Percentiles rank a stretch among this genome's conserved stretches.
Conservation (phyloP, 2,113 vertebrate genomes). For the Ammodramus savannarum region DNA sequence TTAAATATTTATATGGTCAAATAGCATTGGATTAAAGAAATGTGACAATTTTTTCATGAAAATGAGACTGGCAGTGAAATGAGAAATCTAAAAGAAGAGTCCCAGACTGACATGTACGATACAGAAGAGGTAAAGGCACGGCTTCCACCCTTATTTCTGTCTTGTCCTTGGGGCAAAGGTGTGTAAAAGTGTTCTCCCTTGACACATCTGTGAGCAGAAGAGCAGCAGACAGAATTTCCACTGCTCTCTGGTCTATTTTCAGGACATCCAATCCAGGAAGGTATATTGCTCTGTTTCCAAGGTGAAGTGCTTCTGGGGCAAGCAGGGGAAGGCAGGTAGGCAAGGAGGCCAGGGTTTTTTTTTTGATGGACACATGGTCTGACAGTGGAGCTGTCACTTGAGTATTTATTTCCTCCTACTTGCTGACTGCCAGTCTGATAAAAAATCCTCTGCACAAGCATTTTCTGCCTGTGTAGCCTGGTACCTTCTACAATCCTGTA, state of each 20-base stretch:
- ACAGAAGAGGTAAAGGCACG: background rate
- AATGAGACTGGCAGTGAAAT: background rate
- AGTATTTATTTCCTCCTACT: background rate
- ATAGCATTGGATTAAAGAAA: background rate
- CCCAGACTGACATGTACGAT: background rate
- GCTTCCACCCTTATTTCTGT: background rate
- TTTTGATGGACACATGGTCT: rapidly evolving
- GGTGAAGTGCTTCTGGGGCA: background rate
- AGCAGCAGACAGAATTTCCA: background rate
- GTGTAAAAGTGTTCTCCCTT: background rate
- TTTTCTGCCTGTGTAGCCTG: background rate
- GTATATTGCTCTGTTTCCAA: background rate
- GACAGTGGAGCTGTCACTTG: background rate
- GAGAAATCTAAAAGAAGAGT: background rate
- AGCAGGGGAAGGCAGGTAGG: background rate
- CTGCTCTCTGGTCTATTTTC: background rate
- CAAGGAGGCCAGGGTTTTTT: rapidly evolving
- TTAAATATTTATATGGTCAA: background rate
- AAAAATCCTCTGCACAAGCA: background rate
- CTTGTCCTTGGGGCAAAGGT: background rate
- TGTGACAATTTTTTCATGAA: background rate
- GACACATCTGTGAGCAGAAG: background rate
- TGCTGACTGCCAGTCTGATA: rapidly evolving
- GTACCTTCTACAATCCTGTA: background rate
- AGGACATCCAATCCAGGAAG: rapidly evolving